Percentiles rank a stretch among this genome's conserved stretches.
phyloP scores from a whole-genome alignment of 2,888 invertebrate genomes.

The Achlya flavicornis region DNA sequence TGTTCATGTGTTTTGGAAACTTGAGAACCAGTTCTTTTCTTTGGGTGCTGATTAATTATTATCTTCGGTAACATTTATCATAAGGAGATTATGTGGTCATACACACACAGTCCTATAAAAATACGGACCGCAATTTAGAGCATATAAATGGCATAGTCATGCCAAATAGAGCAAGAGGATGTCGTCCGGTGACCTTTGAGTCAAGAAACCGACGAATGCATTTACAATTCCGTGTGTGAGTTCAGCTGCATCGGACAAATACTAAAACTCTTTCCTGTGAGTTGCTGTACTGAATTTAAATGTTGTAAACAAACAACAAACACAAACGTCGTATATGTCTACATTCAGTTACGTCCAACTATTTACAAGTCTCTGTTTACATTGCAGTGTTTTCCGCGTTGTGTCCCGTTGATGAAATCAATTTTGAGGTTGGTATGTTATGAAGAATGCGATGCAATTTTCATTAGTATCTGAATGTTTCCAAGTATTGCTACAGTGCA shows the following conservation, averaged over 20 bases:
- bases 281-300: slow-evolving; percentile 67
- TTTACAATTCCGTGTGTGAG: slow-evolving; percentile 78
- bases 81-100: no score
- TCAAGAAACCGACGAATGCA: slow-evolving; percentile 71
- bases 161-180: slow-evolving; percentile 17
- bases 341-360: slow-evolving; percentile 33
- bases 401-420: slow-evolving; percentile 38
- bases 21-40: no score
- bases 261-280: slow-evolving; percentile 73
- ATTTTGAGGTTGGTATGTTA: slow-evolving; percentile 18
- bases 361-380: slow-evolving; percentile 42
- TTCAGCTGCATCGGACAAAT: slow-evolving; percentile 74
- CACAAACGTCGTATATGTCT: slow-evolving; percentile 40
- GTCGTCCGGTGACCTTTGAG: slow-evolving; percentile 43
- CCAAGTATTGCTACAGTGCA: not conserved
- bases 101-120: not conserved
- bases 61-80: no score
- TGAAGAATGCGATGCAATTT: slow-evolving; percentile 20
- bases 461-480: not conserved
- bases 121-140: not conserved
- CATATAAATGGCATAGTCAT: not conserved
- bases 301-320: slow-evolving; percentile 61
- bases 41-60: no score
- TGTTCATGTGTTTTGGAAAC: no score
- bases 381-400: slow-evolving; percentile 29